Base-by-base conservation (phyloP, 2,113 vertebrate species). In the Dryoscopus gambensis region DNA sequence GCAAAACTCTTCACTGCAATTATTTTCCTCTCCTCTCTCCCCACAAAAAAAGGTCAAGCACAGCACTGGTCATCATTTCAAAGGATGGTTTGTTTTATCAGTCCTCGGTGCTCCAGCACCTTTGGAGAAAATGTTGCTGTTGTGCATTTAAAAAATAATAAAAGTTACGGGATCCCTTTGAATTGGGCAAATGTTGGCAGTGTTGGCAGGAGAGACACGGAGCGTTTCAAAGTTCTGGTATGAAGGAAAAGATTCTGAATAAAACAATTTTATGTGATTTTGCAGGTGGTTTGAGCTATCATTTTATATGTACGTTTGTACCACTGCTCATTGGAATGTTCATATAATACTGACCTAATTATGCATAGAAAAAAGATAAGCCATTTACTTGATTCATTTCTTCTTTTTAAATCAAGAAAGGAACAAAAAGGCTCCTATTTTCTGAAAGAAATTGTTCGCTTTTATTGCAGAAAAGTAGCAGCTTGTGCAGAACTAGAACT, bases 391-490 rank as follows among this genome's bases (percentile, higher is more conserved):
- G 98, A 98, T 98, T 98, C 98, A 98, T 98, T 98, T 98, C 98
- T 98, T 98, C 98, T 98, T 98, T 98, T 98, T 98, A 98, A 98
- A 98, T 98, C 97, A 98, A 98, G 98, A 98, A 98, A 98, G 97
- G 97, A 99, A 98, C 98, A 98, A 98, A 99, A 98, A 98, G 98
- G 97, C 97, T 98, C 99, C 99, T 99, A 98, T 99, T 98, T 98
- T 98, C 97, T 98, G 98, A 99, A 99, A 99, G 98, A 98, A 98
- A 99, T 99, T 99, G 98, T 99, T 98, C 98, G 98, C 98, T 99
- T 99, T 99, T 99, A 99, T 99, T 99, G 98, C 98, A 98, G 98
- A 98, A 99, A 99, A 99, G 98, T 98, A 98, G 98, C 98, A 98
- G 98, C 98, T 98, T 98, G 98, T 98, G 98, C 98, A 98, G 98